Evolutionary conservation across 2,888 invertebrate species (phyloP), one percentile per base, ranked within the genome.

Genomic region (Dolichomitus sp.): DNA sequence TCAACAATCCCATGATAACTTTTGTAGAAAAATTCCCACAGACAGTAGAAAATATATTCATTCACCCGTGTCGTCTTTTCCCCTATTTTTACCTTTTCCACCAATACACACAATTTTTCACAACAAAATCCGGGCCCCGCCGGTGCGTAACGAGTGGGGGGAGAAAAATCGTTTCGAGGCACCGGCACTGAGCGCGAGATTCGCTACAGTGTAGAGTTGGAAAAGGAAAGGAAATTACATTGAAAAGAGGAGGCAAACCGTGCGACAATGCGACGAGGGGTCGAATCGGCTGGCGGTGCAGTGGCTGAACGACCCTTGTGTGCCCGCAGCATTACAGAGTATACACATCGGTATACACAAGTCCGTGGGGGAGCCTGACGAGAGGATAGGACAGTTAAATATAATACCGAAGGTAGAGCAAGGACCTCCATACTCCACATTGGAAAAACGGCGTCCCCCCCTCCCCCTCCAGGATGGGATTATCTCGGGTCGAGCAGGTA

Each of bases 401-500:
- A 83, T 77, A 83, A 77, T 76, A 50, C 66, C 76, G 59, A 69
- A 77, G 73, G 61, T 50, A 37, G 48, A 61, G n/a, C 59, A 23
- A 23, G 14, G 59, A 30, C 19, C 45, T n/a, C 61, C 23, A 17
- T 40, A 37, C 37, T 33, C 37, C 37, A 37, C 48, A 3, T 9
- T 37, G 45, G 76, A 52, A 48, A 59, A 42, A 65, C 70, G 61
- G 73, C 66, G 78, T 17, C 69, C 83, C 70, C 74, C 80, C 74
- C 66, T 83, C 2, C 23, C 23, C 23, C 2, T 23, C 23, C 86
- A 88, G 90, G 92, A 92, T 91, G 92, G 93, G 93, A 93, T 93
- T 93, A 93, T 93, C 92, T 92, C 88, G 87, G 91, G 91, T 91
- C 92, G 92, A 91, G 92, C 93, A 93, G 87, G 85, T 81, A 85